A percentile compares a stretch with the other conserved stretches of the same genome.
phyloP scores from a whole-genome alignment of 2,113 vertebrate species.

The Trachemys scripta region DNA sequence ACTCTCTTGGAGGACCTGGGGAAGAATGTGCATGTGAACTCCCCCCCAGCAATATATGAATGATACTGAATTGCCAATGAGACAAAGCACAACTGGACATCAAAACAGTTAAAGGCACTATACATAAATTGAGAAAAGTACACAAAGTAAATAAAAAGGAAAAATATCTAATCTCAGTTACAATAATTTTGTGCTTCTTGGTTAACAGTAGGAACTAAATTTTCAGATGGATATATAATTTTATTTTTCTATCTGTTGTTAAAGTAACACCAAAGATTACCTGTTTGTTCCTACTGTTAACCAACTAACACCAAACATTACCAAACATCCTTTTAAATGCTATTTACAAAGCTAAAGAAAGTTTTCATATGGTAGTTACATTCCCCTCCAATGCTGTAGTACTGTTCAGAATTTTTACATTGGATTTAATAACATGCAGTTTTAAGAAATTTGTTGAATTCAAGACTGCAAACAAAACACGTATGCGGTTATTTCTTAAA shows the following conservation, averaged over 20 bases:
- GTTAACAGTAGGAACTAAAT: fast-evolving
- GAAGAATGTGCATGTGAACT: background rate
- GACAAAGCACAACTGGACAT: background rate
- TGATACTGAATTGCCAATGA: background rate
- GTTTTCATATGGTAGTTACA: background rate
- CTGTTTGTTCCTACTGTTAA: background rate
- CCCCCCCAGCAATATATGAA: background rate
- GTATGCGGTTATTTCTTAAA: background rate
- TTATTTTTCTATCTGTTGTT: no score
- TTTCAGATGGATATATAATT: background rate
- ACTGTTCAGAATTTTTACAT: background rate
- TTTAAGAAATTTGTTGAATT: background rate
- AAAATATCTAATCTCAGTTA: background rate
- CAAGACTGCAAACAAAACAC: background rate
- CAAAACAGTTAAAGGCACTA: background rate
- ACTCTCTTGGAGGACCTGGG: background rate
- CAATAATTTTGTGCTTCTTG: background rate
- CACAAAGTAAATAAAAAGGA: fast-evolving
- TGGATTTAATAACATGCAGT: background rate
- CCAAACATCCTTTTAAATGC: background rate
- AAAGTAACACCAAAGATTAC: no score
- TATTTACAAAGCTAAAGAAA: background rate
- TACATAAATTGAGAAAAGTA: background rate
- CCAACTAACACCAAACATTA: background rate
- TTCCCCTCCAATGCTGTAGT: background rate